Base-by-base conservation (phyloP, 2,113 vertebrate species). In the Balaeniceps rex region DNA sequence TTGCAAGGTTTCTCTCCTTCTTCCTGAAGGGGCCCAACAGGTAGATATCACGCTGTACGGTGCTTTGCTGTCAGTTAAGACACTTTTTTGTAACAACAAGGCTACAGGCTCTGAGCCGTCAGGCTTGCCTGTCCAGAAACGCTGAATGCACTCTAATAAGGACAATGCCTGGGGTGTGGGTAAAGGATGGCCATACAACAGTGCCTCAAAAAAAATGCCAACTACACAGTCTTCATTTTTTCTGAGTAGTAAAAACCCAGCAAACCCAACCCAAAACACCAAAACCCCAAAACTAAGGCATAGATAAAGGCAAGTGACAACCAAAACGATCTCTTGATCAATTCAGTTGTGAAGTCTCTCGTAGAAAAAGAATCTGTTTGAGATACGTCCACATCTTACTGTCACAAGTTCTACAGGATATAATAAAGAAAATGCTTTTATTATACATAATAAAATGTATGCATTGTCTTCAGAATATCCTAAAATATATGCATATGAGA, bases 41-140 rank as follows among this genome's bases (percentile, higher is more conserved):
- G 46, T 25, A 34, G 28, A 55, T 24, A 44, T 34, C 64, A 36
- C 0, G 0, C 46, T 1, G 2, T 23, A 36, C 1, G 2, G 12
- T 23, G 44, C 63, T 88, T 38, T 66, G 17, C 29, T 81, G 64
- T 47, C 58, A 72, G 52, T 12, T 54, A 81, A 54, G 78, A 24
- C 49, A 34, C 14, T 6, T 57, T 52, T 57, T 28, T 26, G 19
- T 36, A 44, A 22, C 36, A 60, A 11, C 6, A 38, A 91, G 51
- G 38, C 54, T 71, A 40, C 40, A 14, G 6, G 36, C 51, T 90
- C 72, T 21, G 29, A 80, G 40, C 42, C 78, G 63, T 57, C 49
- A 81, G 31, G 36, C 28, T 34, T 81, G 11, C 14, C 65, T 46
- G 38, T 47, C 75, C 72, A 81, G 65, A 92, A 93, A 90, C 36